Evolutionary conservation across 1,140 invertebrate species (phyloP), one percentile per base, ranked within the genome.

Genomic region (Brachionus manjavacas): DNA sequence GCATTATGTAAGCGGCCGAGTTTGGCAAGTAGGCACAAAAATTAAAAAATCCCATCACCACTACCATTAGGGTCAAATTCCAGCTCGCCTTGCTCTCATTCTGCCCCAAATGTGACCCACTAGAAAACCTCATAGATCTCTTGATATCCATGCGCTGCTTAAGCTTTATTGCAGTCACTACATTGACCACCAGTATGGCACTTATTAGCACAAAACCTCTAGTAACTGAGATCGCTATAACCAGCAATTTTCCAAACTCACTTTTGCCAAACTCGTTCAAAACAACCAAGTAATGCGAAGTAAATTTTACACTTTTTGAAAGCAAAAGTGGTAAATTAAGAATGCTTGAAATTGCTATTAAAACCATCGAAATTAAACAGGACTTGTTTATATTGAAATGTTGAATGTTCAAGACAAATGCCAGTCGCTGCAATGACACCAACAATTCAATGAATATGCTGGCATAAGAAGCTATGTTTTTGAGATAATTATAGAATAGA

Each of bases 401-500:
- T 41, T 41, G 31, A 41, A 72, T 39, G 35, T 72, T 72, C 0
- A 46, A 2, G 20, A 72, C 35, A 72, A 43, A 41, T 41, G n/a
- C 9, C 9, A 72, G 14, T 3, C 68, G 11, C 16, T 72, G 68
- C n/a, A 72, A 39, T 20, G 68, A 72, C 1, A 72, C 35, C 35
- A 72, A n/a, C 12, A 72, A 4, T 72, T 72, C 31, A 8, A 72
- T 72, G 4, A 43, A 46, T 6, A 72, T n/a, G 16, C 39, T 72
- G 31, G 41, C 39, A n/a, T 39, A 72, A 20, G 35, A 72, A 2
- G 68, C 11, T 41, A 72, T 72, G 16, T 72, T 72, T 23, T 72
- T 72, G 6, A 72, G 4, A 72, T 72, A 72, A 41, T 72, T 72
- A 11, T 72, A 72, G 35, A 72, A 72, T 72, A 72, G 35, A 72